Evolutionary conservation across 2,113 vertebrate genomes (phyloP).

Genomic region (Channa argus): DNA sequence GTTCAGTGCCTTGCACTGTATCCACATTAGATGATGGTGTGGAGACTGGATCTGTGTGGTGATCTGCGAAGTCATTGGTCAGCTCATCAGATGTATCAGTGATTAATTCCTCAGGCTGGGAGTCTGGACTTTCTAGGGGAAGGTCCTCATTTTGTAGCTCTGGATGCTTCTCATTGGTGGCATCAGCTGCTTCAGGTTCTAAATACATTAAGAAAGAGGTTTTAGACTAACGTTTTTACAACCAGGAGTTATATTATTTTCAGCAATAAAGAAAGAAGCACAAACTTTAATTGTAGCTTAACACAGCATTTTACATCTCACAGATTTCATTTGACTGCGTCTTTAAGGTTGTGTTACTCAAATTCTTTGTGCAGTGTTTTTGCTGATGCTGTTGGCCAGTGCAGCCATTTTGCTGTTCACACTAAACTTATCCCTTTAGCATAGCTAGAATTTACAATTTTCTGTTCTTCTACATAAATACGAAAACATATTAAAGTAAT

Average conservation of each 20-base stretch:
- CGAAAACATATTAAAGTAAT: too few species aligned
- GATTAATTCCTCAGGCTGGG: conserved; percentile 36
- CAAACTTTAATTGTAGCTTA: not conserved
- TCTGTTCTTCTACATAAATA: too few species aligned
- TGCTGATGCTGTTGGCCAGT: too few species aligned
- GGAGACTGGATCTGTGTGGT: not conserved
- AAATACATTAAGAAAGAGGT: conserved; percentile 10
- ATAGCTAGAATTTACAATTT: too few species aligned
- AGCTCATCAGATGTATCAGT: conserved; percentile 22
- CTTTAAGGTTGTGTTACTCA: too few species aligned
- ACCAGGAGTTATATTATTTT: not conserved
- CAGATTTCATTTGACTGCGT: too few species aligned
- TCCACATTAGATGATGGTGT: conserved; percentile 34
- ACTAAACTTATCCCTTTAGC: too few species aligned
- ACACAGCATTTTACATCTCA: too few species aligned
- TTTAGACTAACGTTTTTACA: not conserved
- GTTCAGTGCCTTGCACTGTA: conserved; percentile 36
- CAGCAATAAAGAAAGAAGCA: not conserved
- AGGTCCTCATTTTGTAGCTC: conserved; percentile 36
- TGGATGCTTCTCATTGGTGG: not conserved
- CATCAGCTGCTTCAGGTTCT: conserved; percentile 39
- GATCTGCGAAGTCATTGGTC: conserved; percentile 3
- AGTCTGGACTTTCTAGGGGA: conserved; percentile 13
- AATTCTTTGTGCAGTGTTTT: too few species aligned
- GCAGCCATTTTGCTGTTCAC: too few species aligned